phyloP scores from a whole-genome alignment of 2,113 vertebrate species.

The Cephalophus harveyi region DNA sequence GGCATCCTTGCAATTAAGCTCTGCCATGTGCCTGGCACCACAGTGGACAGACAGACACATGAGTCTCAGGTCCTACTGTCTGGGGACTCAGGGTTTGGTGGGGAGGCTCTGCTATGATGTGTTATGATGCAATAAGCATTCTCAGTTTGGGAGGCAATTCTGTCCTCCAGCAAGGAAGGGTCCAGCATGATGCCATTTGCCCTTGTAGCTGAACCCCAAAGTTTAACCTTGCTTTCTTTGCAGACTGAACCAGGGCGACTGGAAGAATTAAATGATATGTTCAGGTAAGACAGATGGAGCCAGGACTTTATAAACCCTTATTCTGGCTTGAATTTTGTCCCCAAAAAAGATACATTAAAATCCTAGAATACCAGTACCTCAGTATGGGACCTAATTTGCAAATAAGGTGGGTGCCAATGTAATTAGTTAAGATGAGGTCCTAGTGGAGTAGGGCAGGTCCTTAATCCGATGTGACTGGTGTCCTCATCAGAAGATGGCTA shows the following conservation, averaged over 20 bases:
- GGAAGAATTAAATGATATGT: neutral
- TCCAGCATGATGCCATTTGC: neutral
- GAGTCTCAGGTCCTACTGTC: neutral
- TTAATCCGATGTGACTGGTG: neutral
- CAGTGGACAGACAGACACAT: rapidly evolving
- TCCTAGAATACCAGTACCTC: neutral
- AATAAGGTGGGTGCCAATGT: neutral
- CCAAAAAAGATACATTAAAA: neutral
- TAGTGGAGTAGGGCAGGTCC: neutral
- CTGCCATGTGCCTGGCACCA: neutral
- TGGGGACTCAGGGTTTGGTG: neutral
- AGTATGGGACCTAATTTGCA: neutral
- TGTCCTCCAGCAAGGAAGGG: neutral
- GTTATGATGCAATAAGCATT: neutral
- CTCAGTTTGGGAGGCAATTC: neutral
- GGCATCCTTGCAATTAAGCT: neutral
- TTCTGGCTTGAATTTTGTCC: neutral
- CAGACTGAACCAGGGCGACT: neutral
- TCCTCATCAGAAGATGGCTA: neutral
- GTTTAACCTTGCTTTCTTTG: neutral
- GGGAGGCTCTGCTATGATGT: neutral
- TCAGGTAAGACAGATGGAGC: neutral
- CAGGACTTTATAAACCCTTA: neutral
- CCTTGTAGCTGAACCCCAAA: neutral
- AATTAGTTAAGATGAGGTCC: neutral